A percentile compares a stretch with the other conserved stretches of the same genome.
These are phyloP conservation scores for Spisula solida DNA, from an alignment of 2,888 invertebrate genomes.

Conservation along the genomic window DNA sequence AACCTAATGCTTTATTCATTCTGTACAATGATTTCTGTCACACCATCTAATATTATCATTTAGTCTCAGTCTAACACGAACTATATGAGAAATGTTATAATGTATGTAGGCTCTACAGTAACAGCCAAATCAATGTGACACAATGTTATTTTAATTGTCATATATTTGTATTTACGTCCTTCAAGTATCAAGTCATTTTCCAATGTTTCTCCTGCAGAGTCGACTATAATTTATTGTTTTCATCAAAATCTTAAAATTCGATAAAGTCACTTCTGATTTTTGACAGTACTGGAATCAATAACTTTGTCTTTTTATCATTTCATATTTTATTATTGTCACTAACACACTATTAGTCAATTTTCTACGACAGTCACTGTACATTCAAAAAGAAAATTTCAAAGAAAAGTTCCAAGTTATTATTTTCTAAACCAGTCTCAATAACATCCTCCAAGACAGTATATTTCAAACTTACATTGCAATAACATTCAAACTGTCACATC, in stretches of 20 bases:
- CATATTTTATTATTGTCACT: not conserved
- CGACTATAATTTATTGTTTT: not conserved
- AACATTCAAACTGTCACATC: too few relatives aligned
- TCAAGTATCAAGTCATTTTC: not conserved
- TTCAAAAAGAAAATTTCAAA: not conserved
- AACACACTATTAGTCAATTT: too few relatives aligned
- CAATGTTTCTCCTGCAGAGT: not conserved
- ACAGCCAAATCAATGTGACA: too few relatives aligned
- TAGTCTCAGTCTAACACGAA: too few relatives aligned
- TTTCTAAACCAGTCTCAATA: not conserved
- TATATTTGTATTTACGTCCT: too few relatives aligned
- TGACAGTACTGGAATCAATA: not conserved
- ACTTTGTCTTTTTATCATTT: not conserved
- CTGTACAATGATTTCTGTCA: not conserved
- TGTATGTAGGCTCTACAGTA: too few relatives aligned
- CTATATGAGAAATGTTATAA: too few relatives aligned
- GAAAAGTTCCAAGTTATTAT: not conserved
- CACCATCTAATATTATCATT: not conserved
- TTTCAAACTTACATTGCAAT: too few relatives aligned
- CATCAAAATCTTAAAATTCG: not conserved
- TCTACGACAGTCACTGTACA: too few relatives aligned
- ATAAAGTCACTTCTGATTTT: not conserved
- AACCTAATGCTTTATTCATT: slow-evolving; percentile 51
- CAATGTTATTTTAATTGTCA: too few relatives aligned
- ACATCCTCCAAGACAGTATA: not conserved